Conservation (phyloP, 2,797 vertebrate genomes). For the Eurystomus glaucurus region DNA sequence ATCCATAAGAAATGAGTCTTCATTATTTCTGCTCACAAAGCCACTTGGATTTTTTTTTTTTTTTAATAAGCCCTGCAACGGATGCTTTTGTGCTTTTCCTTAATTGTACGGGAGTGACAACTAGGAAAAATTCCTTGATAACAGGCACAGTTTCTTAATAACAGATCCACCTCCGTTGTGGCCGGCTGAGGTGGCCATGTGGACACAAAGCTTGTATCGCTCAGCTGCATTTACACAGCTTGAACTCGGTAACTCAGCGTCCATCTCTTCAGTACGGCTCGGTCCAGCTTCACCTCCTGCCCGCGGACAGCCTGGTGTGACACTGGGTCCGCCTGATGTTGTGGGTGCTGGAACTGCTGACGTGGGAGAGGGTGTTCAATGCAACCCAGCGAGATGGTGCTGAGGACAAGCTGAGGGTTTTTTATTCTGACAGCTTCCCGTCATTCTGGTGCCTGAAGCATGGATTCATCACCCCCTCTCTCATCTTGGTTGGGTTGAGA, state of each 20-base stretch:
- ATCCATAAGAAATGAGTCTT: conserved; percentile 56
- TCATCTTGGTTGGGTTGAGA: fast-evolving
- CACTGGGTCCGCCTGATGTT: background rate
- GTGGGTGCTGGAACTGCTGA: conserved; percentile 1
- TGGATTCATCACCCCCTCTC: background rate
- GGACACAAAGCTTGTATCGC: fast-evolving
- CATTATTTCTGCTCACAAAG: conserved; percentile 49
- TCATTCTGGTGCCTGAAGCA: background rate
- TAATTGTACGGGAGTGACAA: background rate
- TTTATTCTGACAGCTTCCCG: background rate
- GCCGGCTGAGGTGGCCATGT: background rate
- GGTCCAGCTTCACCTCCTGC: background rate
- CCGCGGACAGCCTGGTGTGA: background rate
- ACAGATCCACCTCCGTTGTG: background rate
- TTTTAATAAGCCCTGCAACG: background rate
- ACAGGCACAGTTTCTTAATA: background rate
- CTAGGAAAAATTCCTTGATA: background rate
- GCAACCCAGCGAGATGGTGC: background rate
- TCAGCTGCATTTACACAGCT: background rate
- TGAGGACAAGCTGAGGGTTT: background rate
- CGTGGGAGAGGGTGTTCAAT: background rate
- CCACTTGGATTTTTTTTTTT: background rate
- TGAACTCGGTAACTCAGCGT: background rate
- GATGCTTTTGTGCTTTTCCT: background rate
- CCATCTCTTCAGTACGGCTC: fast-evolving